phyloP scores from a whole-genome alignment of 2,113 vertebrate species.

The Galemys pyrenaicus region DNA sequence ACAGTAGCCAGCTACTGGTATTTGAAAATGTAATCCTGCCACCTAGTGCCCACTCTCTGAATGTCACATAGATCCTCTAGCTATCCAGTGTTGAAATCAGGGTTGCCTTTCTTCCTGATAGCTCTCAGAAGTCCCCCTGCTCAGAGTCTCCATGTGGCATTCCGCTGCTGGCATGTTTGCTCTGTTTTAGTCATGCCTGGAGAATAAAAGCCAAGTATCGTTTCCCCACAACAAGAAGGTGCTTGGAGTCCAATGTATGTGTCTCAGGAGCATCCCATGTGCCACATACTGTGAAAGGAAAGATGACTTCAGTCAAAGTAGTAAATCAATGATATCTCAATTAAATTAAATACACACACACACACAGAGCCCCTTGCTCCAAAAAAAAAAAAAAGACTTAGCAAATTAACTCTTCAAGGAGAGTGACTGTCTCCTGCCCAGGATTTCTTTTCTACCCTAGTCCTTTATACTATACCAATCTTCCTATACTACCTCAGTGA shows the following conservation, averaged over 20 bases:
- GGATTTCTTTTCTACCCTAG: no score
- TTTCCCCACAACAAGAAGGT: neutral
- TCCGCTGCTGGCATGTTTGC: neutral
- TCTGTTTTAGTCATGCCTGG: neutral
- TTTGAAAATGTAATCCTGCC: constrained; percentile 75
- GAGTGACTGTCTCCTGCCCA: no score
- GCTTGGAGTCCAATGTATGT: neutral
- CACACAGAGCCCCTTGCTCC: neutral
- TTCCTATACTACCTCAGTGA: no score
- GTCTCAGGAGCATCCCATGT: neutral
- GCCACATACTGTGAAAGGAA: neutral
- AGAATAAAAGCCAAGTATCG: neutral
- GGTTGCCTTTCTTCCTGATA: neutral
- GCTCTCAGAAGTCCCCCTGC: neutral
- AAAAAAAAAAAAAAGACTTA: no score
- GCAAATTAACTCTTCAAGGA: no score
- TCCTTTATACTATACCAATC: neutral
- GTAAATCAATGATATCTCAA: no score
- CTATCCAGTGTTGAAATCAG: neutral
- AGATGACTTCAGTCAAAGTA: neutral
- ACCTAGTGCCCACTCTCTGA: constrained; percentile 72
- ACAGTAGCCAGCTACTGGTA: accelerated
- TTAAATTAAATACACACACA: no score
- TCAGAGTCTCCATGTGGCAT: neutral
- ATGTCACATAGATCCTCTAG: neutral